phyloP scores from a whole-genome alignment of 2,888 invertebrate genomes.

The Drosophila longiperda region DNA sequence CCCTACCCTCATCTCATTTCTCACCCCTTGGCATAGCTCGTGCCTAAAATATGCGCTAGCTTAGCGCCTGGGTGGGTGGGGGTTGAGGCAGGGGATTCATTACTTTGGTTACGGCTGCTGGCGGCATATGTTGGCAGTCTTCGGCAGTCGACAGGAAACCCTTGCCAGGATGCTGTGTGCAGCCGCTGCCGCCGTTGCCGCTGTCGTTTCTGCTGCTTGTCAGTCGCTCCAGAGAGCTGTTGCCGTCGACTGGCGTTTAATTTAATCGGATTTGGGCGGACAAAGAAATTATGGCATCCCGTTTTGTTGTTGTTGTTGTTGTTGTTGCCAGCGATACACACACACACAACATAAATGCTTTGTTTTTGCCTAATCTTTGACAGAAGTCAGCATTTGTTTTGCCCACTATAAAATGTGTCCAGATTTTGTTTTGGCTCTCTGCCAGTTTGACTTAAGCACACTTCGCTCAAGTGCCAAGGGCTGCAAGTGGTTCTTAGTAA shows the following conservation, averaged over 20 bases:
- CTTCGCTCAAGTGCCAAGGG: slow-evolving; percentile 41
- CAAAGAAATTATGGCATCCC: slow-evolving; percentile 69
- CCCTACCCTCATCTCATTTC: slow-evolving; percentile 35
- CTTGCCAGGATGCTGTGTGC: slow-evolving; percentile 78
- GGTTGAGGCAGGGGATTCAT: slow-evolving; percentile 44
- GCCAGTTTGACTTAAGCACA: slow-evolving; percentile 48
- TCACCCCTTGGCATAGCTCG: slow-evolving; percentile 3
- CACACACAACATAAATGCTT: slow-evolving; percentile 61
- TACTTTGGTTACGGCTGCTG: slow-evolving; percentile 63
- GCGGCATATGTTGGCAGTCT: slow-evolving; percentile 77
- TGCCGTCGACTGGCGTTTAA: slow-evolving; percentile 65
- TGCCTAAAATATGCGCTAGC: slow-evolving; percentile 50
- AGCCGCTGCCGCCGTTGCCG: slow-evolving; percentile 52
- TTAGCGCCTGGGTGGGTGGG: slow-evolving; percentile 10
- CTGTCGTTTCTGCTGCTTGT: slow-evolving; percentile 9
- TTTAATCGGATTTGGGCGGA: slow-evolving; percentile 78
- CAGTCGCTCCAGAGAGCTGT: slow-evolving; percentile 17
- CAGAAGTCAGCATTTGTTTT: slow-evolving; percentile 75
- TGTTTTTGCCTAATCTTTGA: slow-evolving; percentile 75
- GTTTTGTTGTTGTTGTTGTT: slow-evolving; percentile 52
- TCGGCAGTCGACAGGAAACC: slow-evolving; percentile 61
- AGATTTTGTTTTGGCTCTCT: slow-evolving; percentile 55
- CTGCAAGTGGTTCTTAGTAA: slow-evolving; percentile 32
- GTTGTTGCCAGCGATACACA: slow-evolving; percentile 48
- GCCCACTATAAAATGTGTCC: slow-evolving; percentile 68